phyloP scores from a whole-genome alignment of 23 tunicate genomes.

The Clavelina lepadiformis region DNA sequence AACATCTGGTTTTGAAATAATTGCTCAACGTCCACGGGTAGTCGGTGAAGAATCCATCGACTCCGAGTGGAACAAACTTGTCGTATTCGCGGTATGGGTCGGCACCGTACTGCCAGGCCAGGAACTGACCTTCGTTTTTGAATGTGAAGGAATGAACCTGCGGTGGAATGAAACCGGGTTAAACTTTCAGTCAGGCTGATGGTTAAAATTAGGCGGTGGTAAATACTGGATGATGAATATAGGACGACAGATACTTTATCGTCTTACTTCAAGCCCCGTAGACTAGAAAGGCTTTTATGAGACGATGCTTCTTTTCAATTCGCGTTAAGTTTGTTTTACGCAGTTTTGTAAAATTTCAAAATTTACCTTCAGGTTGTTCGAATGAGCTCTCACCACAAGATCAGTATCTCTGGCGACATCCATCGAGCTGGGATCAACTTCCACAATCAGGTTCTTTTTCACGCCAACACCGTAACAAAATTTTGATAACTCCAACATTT shows the following conservation, averaged over 20 bases:
- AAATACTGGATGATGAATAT: no score
- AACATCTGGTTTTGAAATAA: constrained; percentile 3
- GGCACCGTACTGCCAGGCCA: constrained; percentile 51
- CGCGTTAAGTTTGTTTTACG: neutral
- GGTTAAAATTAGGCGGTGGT: neutral
- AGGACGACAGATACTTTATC: no score
- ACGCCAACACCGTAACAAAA: constrained; percentile 22
- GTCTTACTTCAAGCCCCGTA: no score
- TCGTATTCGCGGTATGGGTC: constrained; percentile 69
- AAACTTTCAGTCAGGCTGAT: no score
- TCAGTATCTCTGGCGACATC: constrained; percentile 8
- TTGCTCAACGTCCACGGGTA: constrained; percentile 47
- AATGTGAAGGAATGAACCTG: constrained; percentile 50
- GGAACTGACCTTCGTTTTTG: constrained; percentile 45
- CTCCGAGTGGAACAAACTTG: constrained; percentile 17
- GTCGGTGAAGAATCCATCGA: constrained; percentile 79
- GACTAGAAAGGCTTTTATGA: no score
- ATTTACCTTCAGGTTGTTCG: constrained; percentile 30
- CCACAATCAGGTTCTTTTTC: constrained; percentile 16
- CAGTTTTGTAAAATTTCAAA: no score
- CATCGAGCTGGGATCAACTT: constrained; percentile 24
- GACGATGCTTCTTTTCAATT: neutral
- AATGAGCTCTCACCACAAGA: constrained; percentile 17
- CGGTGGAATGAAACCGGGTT: no score
- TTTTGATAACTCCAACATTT: neutral